Evolutionary conservation across 2,113 vertebrate species (phyloP).

Genomic region (Athene cunicularia): DNA sequence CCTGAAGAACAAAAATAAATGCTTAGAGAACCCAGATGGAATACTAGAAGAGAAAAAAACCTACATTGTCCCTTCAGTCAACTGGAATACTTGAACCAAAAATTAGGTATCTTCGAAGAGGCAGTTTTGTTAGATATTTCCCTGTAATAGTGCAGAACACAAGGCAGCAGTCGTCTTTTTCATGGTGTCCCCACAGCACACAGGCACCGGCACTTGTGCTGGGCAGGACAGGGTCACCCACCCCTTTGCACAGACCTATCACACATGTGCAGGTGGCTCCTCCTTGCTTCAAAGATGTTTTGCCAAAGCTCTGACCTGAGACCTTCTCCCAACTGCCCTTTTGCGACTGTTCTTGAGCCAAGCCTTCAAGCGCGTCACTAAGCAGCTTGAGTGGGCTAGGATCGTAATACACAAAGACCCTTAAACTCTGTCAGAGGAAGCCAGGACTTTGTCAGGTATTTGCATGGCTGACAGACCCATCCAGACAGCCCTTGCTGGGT

Average conservation of each 20-base stretch:
- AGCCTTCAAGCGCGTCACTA: not conserved
- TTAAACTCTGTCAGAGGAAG: not conserved
- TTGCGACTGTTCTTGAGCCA: not conserved
- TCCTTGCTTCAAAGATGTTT: not conserved
- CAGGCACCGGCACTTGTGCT: fast-evolving
- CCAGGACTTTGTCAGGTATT: fast-evolving
- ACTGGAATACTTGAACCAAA: not conserved
- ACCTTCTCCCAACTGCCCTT: not conserved
- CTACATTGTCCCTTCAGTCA: not conserved
- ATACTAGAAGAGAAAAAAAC: not conserved
- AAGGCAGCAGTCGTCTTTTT: not conserved
- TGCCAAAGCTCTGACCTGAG: fast-evolving
- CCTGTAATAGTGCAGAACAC: not conserved
- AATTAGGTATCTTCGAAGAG: not conserved
- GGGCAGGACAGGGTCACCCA: fast-evolving
- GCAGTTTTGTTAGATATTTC: not conserved
- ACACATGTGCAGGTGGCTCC: not conserved
- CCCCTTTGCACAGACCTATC: not conserved
- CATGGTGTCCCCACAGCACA: fast-evolving
- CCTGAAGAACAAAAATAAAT: not conserved
- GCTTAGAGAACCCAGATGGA: not conserved
- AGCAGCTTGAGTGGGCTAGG: not conserved
- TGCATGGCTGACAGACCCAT: not conserved
- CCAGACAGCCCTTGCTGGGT: not conserved
- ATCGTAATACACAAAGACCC: not conserved